A percentile compares a stretch with the other conserved stretches of the same genome.
Evolutionary conservation across 2,113 vertebrate genomes (phyloP).

Genomic region (Loxodonta africana): DNA sequence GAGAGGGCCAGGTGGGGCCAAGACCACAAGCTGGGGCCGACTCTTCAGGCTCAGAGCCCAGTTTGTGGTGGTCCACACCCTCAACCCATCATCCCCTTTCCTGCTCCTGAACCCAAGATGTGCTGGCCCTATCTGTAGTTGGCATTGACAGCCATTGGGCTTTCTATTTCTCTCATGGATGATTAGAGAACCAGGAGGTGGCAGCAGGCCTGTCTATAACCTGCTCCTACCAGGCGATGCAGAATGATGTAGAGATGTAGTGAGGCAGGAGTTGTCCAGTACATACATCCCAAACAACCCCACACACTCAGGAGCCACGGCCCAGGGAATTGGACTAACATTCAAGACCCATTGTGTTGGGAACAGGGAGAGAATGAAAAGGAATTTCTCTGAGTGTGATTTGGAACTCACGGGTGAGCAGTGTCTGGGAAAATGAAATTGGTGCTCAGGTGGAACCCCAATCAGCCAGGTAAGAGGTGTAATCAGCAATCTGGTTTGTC

Average conservation of each 20-base stretch:
- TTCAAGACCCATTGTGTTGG: background rate
- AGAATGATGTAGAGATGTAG: background rate
- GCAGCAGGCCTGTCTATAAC: slow-evolving; percentile 35
- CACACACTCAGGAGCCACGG: background rate
- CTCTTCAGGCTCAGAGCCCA: background rate
- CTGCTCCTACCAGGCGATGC: background rate
- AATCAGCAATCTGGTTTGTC: background rate
- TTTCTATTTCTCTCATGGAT: slow-evolving; percentile 20
- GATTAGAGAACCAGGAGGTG: slow-evolving; percentile 35
- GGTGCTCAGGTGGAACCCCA: background rate
- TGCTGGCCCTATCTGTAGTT: background rate
- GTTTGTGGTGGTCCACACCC: fast-evolving
- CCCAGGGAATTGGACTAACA: background rate
- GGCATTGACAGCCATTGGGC: background rate
- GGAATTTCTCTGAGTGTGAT: background rate
- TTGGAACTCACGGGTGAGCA: background rate
- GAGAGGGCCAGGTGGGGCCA: background rate
- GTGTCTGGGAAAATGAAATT: background rate
- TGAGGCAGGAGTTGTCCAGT: background rate
- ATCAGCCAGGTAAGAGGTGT: background rate
- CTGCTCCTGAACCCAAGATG: background rate
- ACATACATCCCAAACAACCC: background rate
- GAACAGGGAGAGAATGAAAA: background rate
- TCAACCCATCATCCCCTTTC: background rate
- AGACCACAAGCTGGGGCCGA: too few relatives aligned